Percentiles rank a stretch among this genome's conserved stretches.
Evolutionary conservation across 2,888 invertebrate genomes (phyloP).

Genomic region (Drosophila borborema): DNA sequence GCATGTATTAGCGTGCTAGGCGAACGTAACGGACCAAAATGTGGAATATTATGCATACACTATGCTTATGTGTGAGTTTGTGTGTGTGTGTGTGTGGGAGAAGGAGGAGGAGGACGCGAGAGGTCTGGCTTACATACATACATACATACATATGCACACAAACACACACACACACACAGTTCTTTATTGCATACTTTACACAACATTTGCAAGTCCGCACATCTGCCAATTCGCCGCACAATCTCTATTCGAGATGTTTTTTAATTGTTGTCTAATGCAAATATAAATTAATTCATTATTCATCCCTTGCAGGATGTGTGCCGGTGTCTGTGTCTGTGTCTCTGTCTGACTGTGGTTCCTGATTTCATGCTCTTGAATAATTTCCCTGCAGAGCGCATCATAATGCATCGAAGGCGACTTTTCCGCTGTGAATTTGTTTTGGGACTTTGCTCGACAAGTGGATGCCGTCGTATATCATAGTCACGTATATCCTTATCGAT

Average conservation of each 20-base stretch:
- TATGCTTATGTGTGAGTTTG: not conserved
- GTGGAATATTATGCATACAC: slow-evolving; percentile 16
- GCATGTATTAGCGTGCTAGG: slow-evolving; percentile 11
- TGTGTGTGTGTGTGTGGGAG: not conserved
- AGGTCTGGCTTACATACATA: not conserved
- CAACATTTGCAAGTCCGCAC: slow-evolving; percentile 27
- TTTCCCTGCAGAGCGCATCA: not conserved
- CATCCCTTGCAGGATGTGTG: not conserved
- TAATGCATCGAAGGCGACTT: slow-evolving; percentile 5
- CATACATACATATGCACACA: not conserved
- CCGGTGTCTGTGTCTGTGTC: not conserved
- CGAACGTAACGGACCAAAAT: not conserved
- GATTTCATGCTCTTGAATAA: slow-evolving; percentile 4
- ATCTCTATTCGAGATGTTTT: slow-evolving; percentile 18
- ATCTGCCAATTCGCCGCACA: slow-evolving; percentile 5
- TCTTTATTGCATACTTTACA: slow-evolving; percentile 31
- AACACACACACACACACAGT: slow-evolving; percentile 3
- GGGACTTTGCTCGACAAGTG: not conserved
- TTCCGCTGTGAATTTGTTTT: slow-evolving; percentile 1
- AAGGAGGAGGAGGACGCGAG: not conserved
- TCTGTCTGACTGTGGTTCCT: not conserved
- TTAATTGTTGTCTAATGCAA: slow-evolving; percentile 18
- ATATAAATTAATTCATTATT: slow-evolving; percentile 31
- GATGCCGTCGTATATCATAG: not conserved
- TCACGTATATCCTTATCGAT: not conserved